Percentiles rank a stretch among this genome's conserved stretches.
Conservation (phyloP, 2,888 invertebrate genomes). For the Troilus luridus region DNA sequence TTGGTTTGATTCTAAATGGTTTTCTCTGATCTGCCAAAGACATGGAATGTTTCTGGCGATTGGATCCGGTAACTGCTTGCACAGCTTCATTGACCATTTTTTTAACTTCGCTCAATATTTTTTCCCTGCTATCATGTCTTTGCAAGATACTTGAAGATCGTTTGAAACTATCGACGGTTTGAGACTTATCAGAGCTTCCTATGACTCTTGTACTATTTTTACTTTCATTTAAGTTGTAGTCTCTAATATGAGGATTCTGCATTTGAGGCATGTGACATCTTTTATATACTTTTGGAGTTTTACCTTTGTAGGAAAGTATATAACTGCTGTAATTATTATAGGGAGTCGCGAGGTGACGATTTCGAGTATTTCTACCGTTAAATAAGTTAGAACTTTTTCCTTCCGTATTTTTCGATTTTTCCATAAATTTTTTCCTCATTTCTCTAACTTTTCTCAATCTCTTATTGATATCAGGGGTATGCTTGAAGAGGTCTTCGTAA, state of each 20-base stretch:
- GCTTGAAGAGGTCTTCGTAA: not conserved
- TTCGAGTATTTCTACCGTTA: not conserved
- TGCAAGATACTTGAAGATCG: not conserved
- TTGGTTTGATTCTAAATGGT: not conserved
- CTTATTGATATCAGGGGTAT: slow-evolving; percentile 40
- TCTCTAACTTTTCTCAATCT: slow-evolving; percentile 25
- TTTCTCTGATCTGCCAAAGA: not conserved
- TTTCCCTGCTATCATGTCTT: not conserved
- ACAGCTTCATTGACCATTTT: slow-evolving; percentile 45
- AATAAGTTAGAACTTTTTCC: not conserved
- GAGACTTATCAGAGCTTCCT: not conserved
- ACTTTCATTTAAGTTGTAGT: not conserved
- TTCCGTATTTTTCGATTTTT: not conserved
- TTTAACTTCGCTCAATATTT: slow-evolving; percentile 31
- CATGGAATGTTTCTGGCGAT: not conserved
- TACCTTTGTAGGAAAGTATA: not conserved
- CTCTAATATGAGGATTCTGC: not conserved
- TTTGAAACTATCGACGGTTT: not conserved
- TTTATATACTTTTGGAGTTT: not conserved
- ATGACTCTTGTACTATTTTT: not conserved
- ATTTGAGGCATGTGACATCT: not conserved
- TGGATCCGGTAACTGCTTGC: not conserved
- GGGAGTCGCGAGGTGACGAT: not conserved
- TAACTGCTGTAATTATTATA: not conserved
- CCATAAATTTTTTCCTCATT: slow-evolving; percentile 44